A percentile compares a stretch with the other conserved stretches of the same genome.
These are phyloP conservation scores for Metellina segmentata DNA, from an alignment of 2,888 invertebrate species.

Conservation along the genomic window DNA sequence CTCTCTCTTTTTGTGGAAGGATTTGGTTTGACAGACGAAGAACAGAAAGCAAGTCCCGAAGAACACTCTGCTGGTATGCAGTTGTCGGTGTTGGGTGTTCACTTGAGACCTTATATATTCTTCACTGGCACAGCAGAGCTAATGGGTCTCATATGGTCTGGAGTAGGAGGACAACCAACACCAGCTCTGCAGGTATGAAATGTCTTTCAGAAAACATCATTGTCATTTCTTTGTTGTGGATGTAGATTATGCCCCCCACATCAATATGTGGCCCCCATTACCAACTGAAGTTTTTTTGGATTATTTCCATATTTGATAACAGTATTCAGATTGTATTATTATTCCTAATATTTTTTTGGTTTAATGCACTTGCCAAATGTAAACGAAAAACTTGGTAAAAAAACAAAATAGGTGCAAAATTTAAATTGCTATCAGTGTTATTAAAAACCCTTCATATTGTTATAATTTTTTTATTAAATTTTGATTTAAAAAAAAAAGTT, in stretches of 20 bases:
- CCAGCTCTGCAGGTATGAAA: conserved; percentile 86
- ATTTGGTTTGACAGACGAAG: conserved; percentile 84
- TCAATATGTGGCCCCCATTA: no score
- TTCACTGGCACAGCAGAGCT: conserved; percentile 90
- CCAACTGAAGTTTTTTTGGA: no score
- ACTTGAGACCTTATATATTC: conserved; percentile 89
- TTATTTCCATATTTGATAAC: no score
- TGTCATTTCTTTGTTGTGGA: background rate
- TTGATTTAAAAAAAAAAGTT: no score
- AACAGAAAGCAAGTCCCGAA: conserved; percentile 80
- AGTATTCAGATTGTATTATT: no score
- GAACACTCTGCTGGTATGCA: conserved; percentile 89
- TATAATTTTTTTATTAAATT: no score
- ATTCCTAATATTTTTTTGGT: no score
- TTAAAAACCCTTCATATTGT: no score
- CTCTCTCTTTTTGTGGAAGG: conserved; percentile 90
- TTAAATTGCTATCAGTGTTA: no score
- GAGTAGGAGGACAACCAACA: conserved; percentile 89
- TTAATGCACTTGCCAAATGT: no score
- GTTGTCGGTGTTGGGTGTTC: conserved; percentile 87
- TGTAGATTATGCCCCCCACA: background rate
- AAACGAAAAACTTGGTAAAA: no score
- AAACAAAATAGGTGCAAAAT: no score
- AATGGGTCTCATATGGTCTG: conserved; percentile 93
- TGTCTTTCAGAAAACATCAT: background rate